Evolutionary conservation across 2,888 invertebrate species (phyloP), one percentile per base, ranked within the genome.

Genomic region (Exephanes ischioxanthus): DNA sequence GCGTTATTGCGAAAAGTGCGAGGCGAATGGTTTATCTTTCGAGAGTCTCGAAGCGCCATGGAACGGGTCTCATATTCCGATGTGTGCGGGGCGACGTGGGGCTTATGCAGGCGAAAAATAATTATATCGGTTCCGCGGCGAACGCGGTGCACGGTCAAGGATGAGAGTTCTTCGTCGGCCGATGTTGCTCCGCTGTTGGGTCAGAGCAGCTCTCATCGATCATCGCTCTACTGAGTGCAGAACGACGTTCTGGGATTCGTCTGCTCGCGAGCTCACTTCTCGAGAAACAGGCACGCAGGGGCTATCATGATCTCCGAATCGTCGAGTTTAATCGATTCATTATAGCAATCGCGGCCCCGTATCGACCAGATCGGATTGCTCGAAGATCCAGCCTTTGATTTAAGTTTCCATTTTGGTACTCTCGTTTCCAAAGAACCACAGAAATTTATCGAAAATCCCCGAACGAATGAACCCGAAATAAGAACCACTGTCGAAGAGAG

Each of bases 191-290:
- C 89, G 91, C 89, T 90, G 90, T 90, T 89, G 89, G 91, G 92
- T 90, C 92, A 91, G 93, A 91, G 90, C 92, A 89, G 90, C 92
- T 93, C 93, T 93, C 94, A 94, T 94, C 94, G 93, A 94, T 94
- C 94, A 94, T 94, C 87, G 75, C 91, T 90, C 90, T 87, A 89
- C 87, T 87, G 89, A 88, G 91, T 88, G 88, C 87, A 86, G 87
- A 89, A 87, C 90, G 92, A 90, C 91, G 90, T 89, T 91, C 90
- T 90, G 87, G 90, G 92, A 90, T 91, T 91, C 89, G 88, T 90
- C 91, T 89, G 85, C 70, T 82, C 76, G 72, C 79, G 55, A 51
- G 71, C 73, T 85, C 84, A 79, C 75, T 67, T 16, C 58, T 70
- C 7, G 71, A 73, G 88, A 84, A 84, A 81, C 72, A 80, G 81